Conservation (phyloP, 2,888 invertebrate species). For the Salpingus planirostris region DNA sequence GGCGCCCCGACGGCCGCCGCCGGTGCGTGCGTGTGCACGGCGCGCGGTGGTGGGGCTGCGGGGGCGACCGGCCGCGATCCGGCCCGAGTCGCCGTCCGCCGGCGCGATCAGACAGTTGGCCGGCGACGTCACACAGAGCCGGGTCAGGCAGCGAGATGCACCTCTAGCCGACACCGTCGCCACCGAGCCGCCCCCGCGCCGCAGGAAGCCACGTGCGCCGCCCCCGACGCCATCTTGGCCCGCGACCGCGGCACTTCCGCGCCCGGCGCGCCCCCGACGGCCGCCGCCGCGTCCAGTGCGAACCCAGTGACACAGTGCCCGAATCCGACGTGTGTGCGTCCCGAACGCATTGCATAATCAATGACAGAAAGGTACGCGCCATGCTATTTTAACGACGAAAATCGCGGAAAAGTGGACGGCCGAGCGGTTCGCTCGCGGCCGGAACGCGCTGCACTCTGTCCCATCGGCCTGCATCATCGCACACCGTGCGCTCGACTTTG, state of each 20-base stretch:
- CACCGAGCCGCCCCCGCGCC: slow-evolving; percentile 1
- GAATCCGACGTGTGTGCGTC: slow-evolving; percentile 15
- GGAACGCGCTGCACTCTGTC: no score
- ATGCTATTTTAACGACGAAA: no score
- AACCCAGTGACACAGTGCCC: slow-evolving; percentile 10
- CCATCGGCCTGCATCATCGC: no score
- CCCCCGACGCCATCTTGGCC: slow-evolving; percentile 4
- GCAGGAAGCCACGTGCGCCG: slow-evolving; percentile 1
- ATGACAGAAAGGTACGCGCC: slow-evolving; percentile 30
- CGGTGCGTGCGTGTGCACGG: slow-evolving; percentile 8
- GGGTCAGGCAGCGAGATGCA: slow-evolving; percentile 33
- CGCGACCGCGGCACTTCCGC: slow-evolving; percentile 1
- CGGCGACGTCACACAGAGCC: slow-evolving; percentile 46
- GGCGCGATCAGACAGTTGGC: slow-evolving; percentile 42
- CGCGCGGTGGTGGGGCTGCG: slow-evolving; percentile 16
- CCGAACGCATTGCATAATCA: slow-evolving; percentile 31
- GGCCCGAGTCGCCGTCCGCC: slow-evolving; percentile 36
- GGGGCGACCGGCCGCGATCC: slow-evolving; percentile 21
- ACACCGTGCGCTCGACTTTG: no score
- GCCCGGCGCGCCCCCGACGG: slow-evolving; percentile 1
- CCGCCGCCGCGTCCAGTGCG: slow-evolving; percentile 5
- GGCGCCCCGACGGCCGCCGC: slow-evolving; percentile 5
- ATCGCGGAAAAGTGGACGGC: no score
- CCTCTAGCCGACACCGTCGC: slow-evolving; percentile 13
- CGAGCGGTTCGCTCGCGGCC: no score